A percentile compares a stretch with the other conserved stretches of the same genome.
Evolutionary conservation across 2,888 invertebrate genomes (phyloP).

Genomic region (Drosophila rellima): DNA sequence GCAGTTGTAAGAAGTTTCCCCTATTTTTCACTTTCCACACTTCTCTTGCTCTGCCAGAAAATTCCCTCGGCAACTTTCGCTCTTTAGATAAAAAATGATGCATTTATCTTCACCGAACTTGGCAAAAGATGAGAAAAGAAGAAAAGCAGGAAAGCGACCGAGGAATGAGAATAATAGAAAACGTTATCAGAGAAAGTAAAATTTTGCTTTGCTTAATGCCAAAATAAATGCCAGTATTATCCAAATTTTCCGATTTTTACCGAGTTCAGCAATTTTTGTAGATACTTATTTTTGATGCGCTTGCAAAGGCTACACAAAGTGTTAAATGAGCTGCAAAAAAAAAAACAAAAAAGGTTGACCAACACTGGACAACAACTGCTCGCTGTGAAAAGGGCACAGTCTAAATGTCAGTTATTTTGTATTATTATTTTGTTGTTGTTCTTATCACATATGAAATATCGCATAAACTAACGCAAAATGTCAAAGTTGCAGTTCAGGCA

Average conservation of each 20-base stretch:
- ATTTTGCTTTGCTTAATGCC: slow-evolving; percentile 39
- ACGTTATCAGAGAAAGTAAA: slow-evolving; percentile 51
- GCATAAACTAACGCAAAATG: slow-evolving; percentile 79
- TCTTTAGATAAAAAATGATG: slow-evolving; percentile 48
- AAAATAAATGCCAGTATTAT: slow-evolving; percentile 41
- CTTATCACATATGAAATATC: slow-evolving; percentile 80
- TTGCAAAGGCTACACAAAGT: slow-evolving; percentile 48
- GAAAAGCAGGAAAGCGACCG: background rate
- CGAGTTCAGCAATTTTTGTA: slow-evolving; percentile 13
- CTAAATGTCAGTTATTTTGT: slow-evolving; percentile 63
- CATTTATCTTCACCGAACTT: slow-evolving; percentile 52
- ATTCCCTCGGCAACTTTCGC: slow-evolving; percentile 39
- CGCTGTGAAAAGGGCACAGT: slow-evolving; percentile 14
- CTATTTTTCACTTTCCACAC: slow-evolving; percentile 3
- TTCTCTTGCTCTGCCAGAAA: slow-evolving; percentile 10
- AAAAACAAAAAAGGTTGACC: slow-evolving; percentile 45
- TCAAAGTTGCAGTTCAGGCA: slow-evolving; percentile 71
- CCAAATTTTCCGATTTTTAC: slow-evolving; percentile 24
- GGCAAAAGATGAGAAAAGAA: slow-evolving; percentile 7
- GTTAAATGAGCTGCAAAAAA: slow-evolving; percentile 70
- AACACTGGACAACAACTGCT: slow-evolving; percentile 31
- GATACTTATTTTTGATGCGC: slow-evolving; percentile 35
- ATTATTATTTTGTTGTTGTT: slow-evolving; percentile 32
- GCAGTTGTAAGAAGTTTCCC: slow-evolving; percentile 10
- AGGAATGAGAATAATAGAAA: slow-evolving; percentile 2